Conservation (phyloP, 2,797 vertebrate species). For the Momotus momota region DNA sequence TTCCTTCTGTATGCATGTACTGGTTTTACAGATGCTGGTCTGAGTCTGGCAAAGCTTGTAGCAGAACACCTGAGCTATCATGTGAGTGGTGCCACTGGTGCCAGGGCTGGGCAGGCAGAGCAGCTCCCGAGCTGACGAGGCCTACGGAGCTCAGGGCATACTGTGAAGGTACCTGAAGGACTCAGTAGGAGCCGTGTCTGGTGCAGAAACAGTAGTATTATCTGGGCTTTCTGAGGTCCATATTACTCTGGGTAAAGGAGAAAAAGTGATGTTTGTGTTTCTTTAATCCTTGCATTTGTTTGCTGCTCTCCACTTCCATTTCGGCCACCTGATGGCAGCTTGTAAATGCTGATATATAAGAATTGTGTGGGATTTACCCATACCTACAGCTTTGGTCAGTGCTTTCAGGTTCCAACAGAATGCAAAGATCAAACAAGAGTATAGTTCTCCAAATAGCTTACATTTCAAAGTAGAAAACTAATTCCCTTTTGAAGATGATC, state of each 20-base stretch:
- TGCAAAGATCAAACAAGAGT: not conserved
- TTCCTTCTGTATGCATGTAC: rapidly evolving
- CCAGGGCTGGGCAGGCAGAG: not conserved
- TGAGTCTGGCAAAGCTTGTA: not conserved
- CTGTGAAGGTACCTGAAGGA: too few relatives aligned
- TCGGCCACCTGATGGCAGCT: constrained; percentile 1
- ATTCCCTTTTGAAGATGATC: not conserved
- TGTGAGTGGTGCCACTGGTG: not conserved
- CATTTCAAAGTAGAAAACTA: not conserved
- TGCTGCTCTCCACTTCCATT: not conserved
- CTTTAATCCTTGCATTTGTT: not conserved
- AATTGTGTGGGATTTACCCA: not conserved
- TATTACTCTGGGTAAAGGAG: not conserved
- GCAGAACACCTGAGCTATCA: not conserved
- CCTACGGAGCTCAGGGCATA: rapidly evolving
- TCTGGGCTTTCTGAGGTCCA: not conserved
- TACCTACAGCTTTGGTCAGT: not conserved
- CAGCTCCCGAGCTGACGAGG: not conserved
- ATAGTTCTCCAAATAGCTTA: not conserved
- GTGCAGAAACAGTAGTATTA: not conserved
- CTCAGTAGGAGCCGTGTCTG: not conserved
- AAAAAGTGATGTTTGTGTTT: not conserved
- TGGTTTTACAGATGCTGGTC: not conserved
- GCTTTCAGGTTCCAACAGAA: not conserved
- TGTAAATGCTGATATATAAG: not conserved